phyloP scores from a whole-genome alignment of 2,888 invertebrate species.

The Dynastes maya region DNA sequence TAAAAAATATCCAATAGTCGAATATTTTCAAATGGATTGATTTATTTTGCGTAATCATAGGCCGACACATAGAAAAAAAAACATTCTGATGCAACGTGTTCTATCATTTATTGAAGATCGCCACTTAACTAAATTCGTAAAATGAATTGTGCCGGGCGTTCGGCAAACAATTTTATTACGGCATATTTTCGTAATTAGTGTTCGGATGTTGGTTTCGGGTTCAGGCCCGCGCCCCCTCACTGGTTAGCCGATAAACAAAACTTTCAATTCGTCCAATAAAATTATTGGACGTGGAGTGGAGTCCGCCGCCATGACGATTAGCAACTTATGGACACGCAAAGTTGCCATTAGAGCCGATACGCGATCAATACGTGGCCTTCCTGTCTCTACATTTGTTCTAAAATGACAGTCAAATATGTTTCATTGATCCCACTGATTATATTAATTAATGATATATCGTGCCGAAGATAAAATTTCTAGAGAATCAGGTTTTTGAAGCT shows the following conservation, averaged over 20 bases:
- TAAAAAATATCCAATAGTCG: no score
- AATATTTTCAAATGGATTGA: neutral
- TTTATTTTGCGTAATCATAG: neutral
- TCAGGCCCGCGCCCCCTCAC: neutral
- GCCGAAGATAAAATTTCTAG: no score
- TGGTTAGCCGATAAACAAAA: slow-evolving; percentile 12
- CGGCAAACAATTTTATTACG: slow-evolving; percentile 16
- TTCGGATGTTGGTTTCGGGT: neutral
- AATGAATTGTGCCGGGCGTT: neutral
- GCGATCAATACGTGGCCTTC: slow-evolving; percentile 23
- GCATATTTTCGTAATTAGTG: slow-evolving; percentile 18
- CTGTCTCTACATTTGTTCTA: neutral
- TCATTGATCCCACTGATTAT: neutral
- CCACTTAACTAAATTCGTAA: neutral
- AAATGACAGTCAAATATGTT: neutral
- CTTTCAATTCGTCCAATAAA: slow-evolving; percentile 36
- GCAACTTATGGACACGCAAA: slow-evolving; percentile 31
- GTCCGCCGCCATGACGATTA: slow-evolving; percentile 19
- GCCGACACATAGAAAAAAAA: neutral
- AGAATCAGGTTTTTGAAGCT: no score
- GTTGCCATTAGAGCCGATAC: slow-evolving; percentile 14
- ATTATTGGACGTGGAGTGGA: slow-evolving; percentile 15
- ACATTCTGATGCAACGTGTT: neutral
- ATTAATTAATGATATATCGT: neutral
- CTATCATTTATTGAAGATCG: slow-evolving; percentile 18